phyloP scores from a whole-genome alignment of 1,140 invertebrate species.

The Conus ventricosus region DNA sequence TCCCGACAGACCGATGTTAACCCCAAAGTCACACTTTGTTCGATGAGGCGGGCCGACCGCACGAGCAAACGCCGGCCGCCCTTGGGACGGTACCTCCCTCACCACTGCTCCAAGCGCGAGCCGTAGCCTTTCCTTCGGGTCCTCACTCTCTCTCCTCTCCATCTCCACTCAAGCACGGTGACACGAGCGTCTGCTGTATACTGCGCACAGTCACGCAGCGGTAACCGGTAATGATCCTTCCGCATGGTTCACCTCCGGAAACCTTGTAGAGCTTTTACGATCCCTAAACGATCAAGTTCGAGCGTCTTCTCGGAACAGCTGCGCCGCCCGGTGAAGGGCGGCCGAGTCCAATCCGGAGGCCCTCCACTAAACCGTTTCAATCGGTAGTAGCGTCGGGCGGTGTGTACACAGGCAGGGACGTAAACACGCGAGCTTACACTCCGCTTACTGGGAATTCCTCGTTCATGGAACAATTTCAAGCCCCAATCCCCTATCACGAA shows the following conservation, averaged over 20 bases:
- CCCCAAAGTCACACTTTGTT: constrained; percentile 4
- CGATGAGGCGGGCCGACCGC: constrained; percentile 73
- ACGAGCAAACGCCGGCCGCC: constrained; percentile 3
- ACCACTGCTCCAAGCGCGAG: too few species aligned
- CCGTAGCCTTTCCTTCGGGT: too few species aligned
- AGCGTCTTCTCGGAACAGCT: constrained; percentile 78
- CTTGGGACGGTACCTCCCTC: background rate
- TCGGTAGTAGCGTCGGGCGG: constrained; percentile 93
- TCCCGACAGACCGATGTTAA: background rate
- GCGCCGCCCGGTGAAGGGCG: constrained; percentile 74
- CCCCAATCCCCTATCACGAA: constrained; percentile 82
- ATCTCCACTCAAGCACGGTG: too few species aligned
- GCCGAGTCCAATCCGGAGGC: constrained; percentile 80
- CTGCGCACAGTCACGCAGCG: background rate
- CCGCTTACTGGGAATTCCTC: constrained; percentile 89
- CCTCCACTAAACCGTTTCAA: constrained; percentile 84
- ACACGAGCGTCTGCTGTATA: too few species aligned
- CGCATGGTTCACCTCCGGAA: constrained; percentile 91
- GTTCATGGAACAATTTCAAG: constrained; percentile 89
- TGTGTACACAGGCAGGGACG: constrained; percentile 90
- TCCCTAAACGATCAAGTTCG: constrained; percentile 87
- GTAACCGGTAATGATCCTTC: constrained; percentile 82
- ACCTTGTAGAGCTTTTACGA: constrained; percentile 92
- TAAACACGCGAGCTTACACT: constrained; percentile 90
- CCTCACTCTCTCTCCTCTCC: too few species aligned